A percentile compares a stretch with the other conserved stretches of the same genome.
phyloP scores from a whole-genome alignment of 2,113 vertebrate species.

The Corvus moneduloides region DNA sequence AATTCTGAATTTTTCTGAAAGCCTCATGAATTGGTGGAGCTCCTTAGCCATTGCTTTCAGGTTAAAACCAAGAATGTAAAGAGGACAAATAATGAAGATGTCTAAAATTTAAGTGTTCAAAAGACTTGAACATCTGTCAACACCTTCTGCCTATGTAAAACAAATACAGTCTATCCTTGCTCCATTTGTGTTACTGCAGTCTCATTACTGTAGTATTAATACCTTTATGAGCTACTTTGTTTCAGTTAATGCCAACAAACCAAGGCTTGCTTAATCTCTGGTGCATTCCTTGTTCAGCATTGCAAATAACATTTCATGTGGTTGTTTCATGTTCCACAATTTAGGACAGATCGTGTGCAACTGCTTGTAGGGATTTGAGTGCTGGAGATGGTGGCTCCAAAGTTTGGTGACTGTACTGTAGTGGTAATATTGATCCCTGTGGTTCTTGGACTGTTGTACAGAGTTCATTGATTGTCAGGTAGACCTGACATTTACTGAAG shows the following conservation, averaged over 20 bases:
- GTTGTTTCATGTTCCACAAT: neutral
- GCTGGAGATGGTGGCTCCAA: neutral
- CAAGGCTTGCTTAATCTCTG: neutral
- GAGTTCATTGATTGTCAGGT: neutral
- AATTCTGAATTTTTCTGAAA: neutral
- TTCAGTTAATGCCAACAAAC: neutral
- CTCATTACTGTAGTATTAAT: neutral
- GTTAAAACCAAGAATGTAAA: neutral
- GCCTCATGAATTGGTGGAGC: neutral
- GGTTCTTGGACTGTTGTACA: neutral
- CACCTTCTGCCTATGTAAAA: neutral
- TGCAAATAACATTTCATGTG: neutral
- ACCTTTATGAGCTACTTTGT: neutral
- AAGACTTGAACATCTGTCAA: neutral
- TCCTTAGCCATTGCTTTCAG: neutral
- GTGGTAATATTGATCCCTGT: neutral
- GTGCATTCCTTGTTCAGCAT: neutral
- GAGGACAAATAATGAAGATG: neutral
- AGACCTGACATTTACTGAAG: neutral
- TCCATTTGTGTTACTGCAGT: neutral
- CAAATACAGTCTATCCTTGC: neutral
- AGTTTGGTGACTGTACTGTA: neutral
- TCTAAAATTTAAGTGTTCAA: neutral
- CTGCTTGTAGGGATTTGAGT: neutral
- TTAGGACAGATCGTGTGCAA: neutral